A percentile compares a stretch with the other conserved stretches of the same genome.
Evolutionary conservation across 92 coral and sea anemone species (phyloP).

Genomic region (Zoanthus sociatus): DNA sequence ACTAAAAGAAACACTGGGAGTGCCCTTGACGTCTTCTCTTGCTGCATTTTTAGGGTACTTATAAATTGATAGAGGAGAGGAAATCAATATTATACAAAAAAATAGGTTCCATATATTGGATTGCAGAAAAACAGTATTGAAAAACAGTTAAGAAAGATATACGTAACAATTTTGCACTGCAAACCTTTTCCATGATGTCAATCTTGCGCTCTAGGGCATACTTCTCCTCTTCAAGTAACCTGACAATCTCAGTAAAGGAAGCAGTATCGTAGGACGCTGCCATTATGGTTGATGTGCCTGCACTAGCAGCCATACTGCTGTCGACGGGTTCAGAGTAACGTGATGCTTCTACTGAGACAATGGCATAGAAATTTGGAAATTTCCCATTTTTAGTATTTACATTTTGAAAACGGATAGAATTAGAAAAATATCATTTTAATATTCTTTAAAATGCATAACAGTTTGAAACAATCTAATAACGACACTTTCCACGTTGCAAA

Average conservation of each 20-base stretch:
- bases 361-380: background rate
- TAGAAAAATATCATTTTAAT: too few relatives aligned
- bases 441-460: too few relatives aligned
- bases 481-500: too few relatives aligned
- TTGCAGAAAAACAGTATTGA: background rate
- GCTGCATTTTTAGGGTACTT: background rate
- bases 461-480: too few relatives aligned
- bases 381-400: too few relatives aligned
- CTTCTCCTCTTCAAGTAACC: conserved; percentile 94
- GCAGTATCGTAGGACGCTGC: conserved; percentile 79
- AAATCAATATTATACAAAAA: background rate
- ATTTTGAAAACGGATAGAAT: too few relatives aligned
- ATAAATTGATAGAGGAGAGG: background rate
- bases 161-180: background rate
- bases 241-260: conserved; percentile 82
- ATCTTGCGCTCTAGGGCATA: conserved; percentile 87
- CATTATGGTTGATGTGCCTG: conserved; percentile 82
- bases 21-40: background rate
- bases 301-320: conserved; percentile 76
- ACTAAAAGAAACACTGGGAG: background rate
- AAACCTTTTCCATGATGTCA: conserved; percentile 86
- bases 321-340: conserved; percentile 46
- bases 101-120: background rate
- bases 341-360: conserved; percentile 31
- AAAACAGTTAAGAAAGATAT: background rate